These are phyloP conservation scores for Hyposoter didymator DNA, from an alignment of 2,888 invertebrate species.

Conservation along the genomic window DNA sequence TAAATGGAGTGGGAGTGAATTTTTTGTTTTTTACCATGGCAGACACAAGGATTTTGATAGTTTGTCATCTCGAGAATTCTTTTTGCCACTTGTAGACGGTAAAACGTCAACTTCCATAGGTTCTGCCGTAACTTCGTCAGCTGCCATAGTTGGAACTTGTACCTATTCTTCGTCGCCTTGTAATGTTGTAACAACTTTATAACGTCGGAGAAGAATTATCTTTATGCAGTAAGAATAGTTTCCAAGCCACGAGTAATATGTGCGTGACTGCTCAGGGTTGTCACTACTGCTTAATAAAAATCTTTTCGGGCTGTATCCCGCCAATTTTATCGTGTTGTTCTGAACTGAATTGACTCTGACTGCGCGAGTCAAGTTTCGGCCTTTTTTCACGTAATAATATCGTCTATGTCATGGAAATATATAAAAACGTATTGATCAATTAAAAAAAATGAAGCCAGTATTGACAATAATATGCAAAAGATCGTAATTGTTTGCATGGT, in stretches of 20 bases:
- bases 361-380: no score
- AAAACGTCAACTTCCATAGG: conserved; percentile 76
- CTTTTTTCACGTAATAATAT: background rate
- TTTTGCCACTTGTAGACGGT: conserved; percentile 74
- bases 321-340: no score
- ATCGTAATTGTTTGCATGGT: background rate
- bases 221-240: background rate
- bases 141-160: conserved; percentile 70
- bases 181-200: background rate
- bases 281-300: no score
- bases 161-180: background rate
- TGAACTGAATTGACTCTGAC: no score
- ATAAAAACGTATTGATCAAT: background rate
- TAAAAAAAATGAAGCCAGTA: background rate
- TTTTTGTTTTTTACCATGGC: conserved; percentile 75
- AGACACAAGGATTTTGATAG: conserved; percentile 70
- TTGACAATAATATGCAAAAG: background rate
- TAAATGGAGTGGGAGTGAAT: background rate
- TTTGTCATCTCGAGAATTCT: conserved; percentile 62
- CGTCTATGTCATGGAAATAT: background rate
- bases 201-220: background rate
- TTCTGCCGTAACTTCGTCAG: conserved; percentile 64
- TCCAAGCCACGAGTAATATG: no score
- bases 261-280: no score
- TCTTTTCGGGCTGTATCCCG: no score